Percentiles rank a stretch among this genome's conserved stretches.
Evolutionary conservation across 1,140 invertebrate species (phyloP).

Genomic region (Lepidurus packardi): DNA sequence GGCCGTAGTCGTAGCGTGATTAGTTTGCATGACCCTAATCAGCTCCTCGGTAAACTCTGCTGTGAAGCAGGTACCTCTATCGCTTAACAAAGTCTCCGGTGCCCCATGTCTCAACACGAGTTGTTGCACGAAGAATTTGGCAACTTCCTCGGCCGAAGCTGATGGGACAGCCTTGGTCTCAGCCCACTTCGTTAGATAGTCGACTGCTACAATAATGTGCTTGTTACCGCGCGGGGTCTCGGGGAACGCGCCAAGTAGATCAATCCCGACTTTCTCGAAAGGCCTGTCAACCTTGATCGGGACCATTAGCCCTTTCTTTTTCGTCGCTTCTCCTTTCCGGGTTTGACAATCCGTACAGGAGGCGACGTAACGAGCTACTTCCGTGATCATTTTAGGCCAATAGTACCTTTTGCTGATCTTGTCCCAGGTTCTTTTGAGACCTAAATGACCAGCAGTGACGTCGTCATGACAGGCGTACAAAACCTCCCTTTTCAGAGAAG

Average conservation of each 20-base stretch:
- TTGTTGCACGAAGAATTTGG: no score
- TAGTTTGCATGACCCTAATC: background rate
- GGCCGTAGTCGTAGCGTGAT: background rate
- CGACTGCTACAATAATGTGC: constrained; percentile 32
- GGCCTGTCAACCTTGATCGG: background rate
- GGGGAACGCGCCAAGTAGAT: constrained; percentile 16
- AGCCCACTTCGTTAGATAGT: no score
- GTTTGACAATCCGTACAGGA: background rate
- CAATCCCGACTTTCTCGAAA: background rate
- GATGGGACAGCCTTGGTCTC: no score
- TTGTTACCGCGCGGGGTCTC: background rate
- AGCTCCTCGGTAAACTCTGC: no score
- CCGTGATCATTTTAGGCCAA: background rate
- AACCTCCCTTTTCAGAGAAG: background rate
- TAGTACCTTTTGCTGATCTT: background rate
- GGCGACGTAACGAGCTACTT: background rate
- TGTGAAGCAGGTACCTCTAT: no score
- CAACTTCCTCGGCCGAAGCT: no score
- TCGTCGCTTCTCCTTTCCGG: background rate
- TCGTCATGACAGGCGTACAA: constrained; percentile 19
- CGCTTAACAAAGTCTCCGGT: constrained; percentile 37
- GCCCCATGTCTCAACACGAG: no score
- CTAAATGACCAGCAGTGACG: background rate
- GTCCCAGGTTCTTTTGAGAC: no score
- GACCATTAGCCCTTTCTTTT: background rate